Evolutionary conservation across 2,888 invertebrate genomes (phyloP).

Genomic region (Allolobophora icterica): DNA sequence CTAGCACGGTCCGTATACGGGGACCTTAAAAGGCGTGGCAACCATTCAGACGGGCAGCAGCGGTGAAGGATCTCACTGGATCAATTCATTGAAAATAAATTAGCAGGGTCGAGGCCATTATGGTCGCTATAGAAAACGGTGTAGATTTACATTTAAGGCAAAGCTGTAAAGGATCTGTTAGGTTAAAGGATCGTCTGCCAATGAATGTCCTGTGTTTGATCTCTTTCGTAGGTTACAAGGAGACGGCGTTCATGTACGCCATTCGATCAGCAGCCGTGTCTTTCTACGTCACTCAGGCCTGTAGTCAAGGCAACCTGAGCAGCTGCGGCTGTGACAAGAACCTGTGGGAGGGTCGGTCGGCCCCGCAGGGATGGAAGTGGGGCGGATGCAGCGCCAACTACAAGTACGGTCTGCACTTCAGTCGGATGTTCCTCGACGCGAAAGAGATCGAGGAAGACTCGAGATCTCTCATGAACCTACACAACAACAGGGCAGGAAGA

Average conservation of each 20-base stretch:
- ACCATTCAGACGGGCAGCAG: too few species aligned
- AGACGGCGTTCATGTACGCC: constrained; percentile 92
- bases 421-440: constrained; percentile 87
- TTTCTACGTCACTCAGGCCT: constrained; percentile 87
- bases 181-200: not conserved
- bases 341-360: constrained; percentile 49
- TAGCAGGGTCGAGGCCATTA: too few species aligned
- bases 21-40: too few species aligned
- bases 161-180: too few species aligned
- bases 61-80: too few species aligned
- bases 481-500: constrained; percentile 93
- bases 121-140: too few species aligned
- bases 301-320: constrained; percentile 81
- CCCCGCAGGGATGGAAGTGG: constrained; percentile 81
- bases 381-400: constrained; percentile 91
- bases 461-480: constrained; percentile 91
- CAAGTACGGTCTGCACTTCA: constrained; percentile 74
- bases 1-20: too few species aligned
- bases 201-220: not conserved
- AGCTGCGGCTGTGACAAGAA: constrained; percentile 63
- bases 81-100: too few species aligned
- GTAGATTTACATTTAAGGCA: too few species aligned
- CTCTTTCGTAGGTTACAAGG: constrained; percentile 76
- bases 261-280: constrained; percentile 90
- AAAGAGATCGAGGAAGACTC: constrained; percentile 82